Conservation (phyloP, 2,888 invertebrate genomes). For the Mimumesa dahlbomi region DNA sequence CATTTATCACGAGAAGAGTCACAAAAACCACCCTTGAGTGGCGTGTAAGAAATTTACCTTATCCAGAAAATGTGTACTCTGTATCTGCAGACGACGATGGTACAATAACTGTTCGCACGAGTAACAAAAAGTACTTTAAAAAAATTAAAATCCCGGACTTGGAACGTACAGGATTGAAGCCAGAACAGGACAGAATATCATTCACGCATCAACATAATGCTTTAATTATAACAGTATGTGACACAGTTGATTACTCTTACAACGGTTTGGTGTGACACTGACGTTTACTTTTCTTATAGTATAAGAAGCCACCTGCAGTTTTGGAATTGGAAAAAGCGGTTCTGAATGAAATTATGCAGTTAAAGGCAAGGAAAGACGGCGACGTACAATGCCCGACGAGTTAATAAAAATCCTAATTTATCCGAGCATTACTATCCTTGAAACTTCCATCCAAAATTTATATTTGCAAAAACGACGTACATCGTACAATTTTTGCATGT, state of each 20-base stretch:
- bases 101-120: conserved; percentile 86
- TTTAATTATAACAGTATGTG: conserved; percentile 86
- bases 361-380: conserved; percentile 71
- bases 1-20: conserved; percentile 86
- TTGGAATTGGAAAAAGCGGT: conserved; percentile 85
- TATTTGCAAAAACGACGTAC: too few species aligned
- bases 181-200: conserved; percentile 85
- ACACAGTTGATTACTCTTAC: conserved; percentile 8
- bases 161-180: conserved; percentile 83
- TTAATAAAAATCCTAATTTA: conserved; percentile 56
- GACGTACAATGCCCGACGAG: conserved; percentile 77
- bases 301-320: conserved; percentile 88
- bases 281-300: conserved; percentile 82
- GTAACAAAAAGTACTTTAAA: conserved; percentile 92
- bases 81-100: conserved; percentile 85
- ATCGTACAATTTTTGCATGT: too few species aligned
- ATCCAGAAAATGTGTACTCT: conserved; percentile 86
- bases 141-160: conserved; percentile 87
- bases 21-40: conserved; percentile 90
- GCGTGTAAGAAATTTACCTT: conserved; percentile 90
- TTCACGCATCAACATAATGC: conserved; percentile 89
- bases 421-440: conserved; percentile 8
- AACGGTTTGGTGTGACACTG: conserved; percentile 7
- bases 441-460: too few species aligned
- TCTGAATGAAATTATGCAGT: conserved; percentile 71